Evolutionary conservation across 1,140 invertebrate species (phyloP).

Genomic region (Goniozus legneri): DNA sequence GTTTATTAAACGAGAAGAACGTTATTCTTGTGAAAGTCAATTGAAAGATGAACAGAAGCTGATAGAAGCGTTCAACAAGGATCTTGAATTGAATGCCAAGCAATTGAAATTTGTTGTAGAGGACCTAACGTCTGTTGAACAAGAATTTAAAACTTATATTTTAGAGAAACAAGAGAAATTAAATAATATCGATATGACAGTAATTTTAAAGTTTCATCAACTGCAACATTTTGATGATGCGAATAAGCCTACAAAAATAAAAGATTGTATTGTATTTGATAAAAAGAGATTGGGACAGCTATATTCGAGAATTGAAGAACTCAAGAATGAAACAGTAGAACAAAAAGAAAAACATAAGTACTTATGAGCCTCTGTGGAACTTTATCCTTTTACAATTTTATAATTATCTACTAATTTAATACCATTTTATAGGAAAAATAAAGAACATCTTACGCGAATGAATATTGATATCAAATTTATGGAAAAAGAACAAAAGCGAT

Average conservation of each 20-base stretch:
- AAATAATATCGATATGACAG: constrained; percentile 65
- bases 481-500: constrained; percentile 49
- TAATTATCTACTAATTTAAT: not conserved
- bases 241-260: constrained; percentile 53
- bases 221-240: constrained; percentile 59
- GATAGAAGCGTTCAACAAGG: constrained; percentile 48
- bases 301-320: constrained; percentile 61
- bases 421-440: constrained; percentile 43
- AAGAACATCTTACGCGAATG: constrained; percentile 56
- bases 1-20: constrained; percentile 59
- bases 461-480: constrained; percentile 58
- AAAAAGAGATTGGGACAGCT: constrained; percentile 56
- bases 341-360: constrained; percentile 62
- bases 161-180: constrained; percentile 66
- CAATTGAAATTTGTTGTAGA: constrained; percentile 36
- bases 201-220: constrained; percentile 65
- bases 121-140: constrained; percentile 27
- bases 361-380: no score
- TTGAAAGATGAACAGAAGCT: constrained; percentile 46
- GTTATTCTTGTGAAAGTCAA: constrained; percentile 50
- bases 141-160: constrained; percentile 44
- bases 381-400: no score
- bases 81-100: constrained; percentile 40
- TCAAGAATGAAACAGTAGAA: constrained; percentile 61
- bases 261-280: constrained; percentile 63